A percentile compares a stretch with the other conserved stretches of the same genome.
Conservation (phyloP, 1,140 invertebrate genomes). For the Bombyx mandarina region DNA sequence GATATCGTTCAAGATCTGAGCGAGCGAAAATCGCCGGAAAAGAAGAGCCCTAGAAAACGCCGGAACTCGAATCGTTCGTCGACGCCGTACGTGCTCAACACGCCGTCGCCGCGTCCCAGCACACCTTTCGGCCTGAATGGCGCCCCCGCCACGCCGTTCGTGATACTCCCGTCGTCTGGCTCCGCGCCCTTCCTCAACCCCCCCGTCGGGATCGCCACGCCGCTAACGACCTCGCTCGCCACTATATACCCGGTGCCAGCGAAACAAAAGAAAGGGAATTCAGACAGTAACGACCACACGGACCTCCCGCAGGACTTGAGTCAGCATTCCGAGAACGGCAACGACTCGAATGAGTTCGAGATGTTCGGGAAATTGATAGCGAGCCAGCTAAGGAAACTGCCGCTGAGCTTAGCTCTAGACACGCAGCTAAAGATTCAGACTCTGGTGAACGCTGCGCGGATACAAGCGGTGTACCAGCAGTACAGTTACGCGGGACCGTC, state of each 20-base stretch:
- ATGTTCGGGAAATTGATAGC: slow-evolving; percentile 66
- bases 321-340: slow-evolving; percentile 56
- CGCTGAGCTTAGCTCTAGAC: slow-evolving; percentile 57
- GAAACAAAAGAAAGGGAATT: slow-evolving; percentile 54
- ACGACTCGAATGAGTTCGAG: slow-evolving; percentile 61
- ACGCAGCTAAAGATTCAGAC: slow-evolving; percentile 65
- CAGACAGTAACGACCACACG: slow-evolving; percentile 38
- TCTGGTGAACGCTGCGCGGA: slow-evolving; percentile 59
- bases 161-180: slow-evolving; percentile 47
- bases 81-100: slow-evolving; percentile 64
- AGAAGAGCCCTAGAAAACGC: slow-evolving; percentile 59
- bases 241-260: slow-evolving; percentile 56
- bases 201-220: slow-evolving; percentile 56
- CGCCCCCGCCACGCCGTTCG: slow-evolving; percentile 39
- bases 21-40: slow-evolving; percentile 59
- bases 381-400: slow-evolving; percentile 57
- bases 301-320: slow-evolving; percentile 58
- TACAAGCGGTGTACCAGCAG: slow-evolving; percentile 63
- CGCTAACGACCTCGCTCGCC: slow-evolving; percentile 51
- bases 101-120: slow-evolving; percentile 55
- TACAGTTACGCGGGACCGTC: slow-evolving; percentile 61
- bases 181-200: slow-evolving; percentile 52
- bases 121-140: slow-evolving; percentile 55
- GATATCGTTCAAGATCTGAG: slow-evolving; percentile 58
- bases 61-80: slow-evolving; percentile 58